These are phyloP conservation scores for Catharus bicknelli DNA, from an alignment of 2,113 vertebrate genomes.

Conservation along the genomic window DNA sequence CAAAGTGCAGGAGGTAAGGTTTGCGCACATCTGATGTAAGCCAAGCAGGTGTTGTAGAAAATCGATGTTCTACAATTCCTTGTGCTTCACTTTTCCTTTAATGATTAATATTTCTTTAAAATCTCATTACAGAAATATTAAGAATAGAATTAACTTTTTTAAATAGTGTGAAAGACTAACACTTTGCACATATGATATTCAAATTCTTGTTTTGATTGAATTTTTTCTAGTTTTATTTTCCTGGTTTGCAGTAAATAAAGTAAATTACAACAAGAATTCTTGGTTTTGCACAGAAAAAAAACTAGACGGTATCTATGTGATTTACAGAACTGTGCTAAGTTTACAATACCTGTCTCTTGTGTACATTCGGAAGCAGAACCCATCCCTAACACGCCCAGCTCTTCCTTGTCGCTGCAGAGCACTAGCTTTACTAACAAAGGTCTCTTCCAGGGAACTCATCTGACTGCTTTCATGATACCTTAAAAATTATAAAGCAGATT, in stretches of 20 bases:
- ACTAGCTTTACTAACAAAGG: slow-evolving; percentile 95
- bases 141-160: not conserved
- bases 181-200: fast-evolving
- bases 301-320: fast-evolving
- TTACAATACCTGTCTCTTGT: slow-evolving; percentile 78
- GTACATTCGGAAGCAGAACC: slow-evolving; percentile 95
- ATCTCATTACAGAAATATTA: not conserved
- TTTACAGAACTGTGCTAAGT: not conserved
- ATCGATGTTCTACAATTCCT: fast-evolving
- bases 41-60: not conserved
- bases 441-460: slow-evolving; percentile 97
- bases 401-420: slow-evolving; percentile 95
- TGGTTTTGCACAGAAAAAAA: not conserved
- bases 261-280: not conserved
- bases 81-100: not conserved
- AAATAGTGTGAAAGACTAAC: not conserved
- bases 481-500: slow-evolving; percentile 1
- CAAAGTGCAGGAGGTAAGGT: not conserved
- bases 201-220: not conserved
- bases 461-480: slow-evolving; percentile 98
- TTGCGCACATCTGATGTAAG: not conserved
- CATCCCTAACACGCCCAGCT: slow-evolving; percentile 89
- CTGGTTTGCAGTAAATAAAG: not conserved
- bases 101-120: not conserved
- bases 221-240: not conserved